Base-by-base conservation (phyloP, 2,888 invertebrate species). In the Sericinus montela region DNA sequence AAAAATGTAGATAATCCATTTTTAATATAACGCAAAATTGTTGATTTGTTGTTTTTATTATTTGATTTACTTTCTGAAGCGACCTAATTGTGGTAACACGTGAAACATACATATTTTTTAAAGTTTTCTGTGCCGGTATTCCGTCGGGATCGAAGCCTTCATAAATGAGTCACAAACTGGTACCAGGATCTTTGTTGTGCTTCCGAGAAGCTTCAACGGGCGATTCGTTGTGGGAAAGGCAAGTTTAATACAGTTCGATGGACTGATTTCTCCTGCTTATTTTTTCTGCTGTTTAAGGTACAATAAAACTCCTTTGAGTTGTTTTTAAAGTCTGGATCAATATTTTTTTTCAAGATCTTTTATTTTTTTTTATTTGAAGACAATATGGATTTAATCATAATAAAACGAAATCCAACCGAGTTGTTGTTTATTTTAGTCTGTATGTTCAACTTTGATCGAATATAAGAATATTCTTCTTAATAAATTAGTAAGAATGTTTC, bases 171-270 rank as follows among this genome's bases (percentile, higher is more conserved):
- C 87, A 86, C 75, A 69, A 69, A 74, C 72, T 62, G 63, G 77
- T 68, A 73, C 77, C n/a, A 80, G 83, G 84, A 88, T 84, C 88
- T 87, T 88, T 87, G 87, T 88, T 85, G 71, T 75, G 73, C 73
- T 88, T 88, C 87, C 72, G 71, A 80, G 87, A 88, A 88, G 69
- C 75, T 68, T 35, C 73, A 66, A 65, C 74, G 72, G 75, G 65
- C 69, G 69, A 69, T 65, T 77, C 79, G 80, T 81, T 82, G 84
- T 85, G 83, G 79, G 77, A 81, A 86, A 80, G 77, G 75, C 70
- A 74, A n/a, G 71, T 78, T 79, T 77, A 79, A 81, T 77, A 72
- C 80, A 73, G 80, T 81, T 80, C 84, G 77, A 71, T 67, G 80
- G 75, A 72, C 82, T 69, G 79, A 79, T 80, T 82, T 81, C 78